Percentiles rank a stretch among this genome's conserved stretches.
These are phyloP conservation scores for Homarus gammarus DNA, from an alignment of 2,888 invertebrate genomes.

Conservation along the genomic window DNA sequence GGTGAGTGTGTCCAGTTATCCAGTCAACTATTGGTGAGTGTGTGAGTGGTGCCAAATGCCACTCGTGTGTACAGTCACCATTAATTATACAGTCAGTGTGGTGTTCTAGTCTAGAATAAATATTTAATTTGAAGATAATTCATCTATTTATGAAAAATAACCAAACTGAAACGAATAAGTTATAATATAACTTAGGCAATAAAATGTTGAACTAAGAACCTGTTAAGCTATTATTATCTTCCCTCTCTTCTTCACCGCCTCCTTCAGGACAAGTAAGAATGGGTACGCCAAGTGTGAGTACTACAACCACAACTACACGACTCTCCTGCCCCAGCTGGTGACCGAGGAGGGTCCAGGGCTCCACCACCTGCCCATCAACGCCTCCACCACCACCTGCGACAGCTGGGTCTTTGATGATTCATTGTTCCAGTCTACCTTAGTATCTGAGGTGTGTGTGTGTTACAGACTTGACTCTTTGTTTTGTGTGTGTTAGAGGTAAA, in stretches of 20 bases:
- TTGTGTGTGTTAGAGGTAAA: not conserved
- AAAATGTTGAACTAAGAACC: no score
- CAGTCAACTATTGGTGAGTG: no score
- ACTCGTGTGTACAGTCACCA: no score
- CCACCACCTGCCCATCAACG: not conserved
- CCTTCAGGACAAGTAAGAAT: constrained; percentile 7
- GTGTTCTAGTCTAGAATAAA: no score
- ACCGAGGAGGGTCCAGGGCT: not conserved
- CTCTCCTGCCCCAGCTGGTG: not conserved
- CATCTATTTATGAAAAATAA: no score
- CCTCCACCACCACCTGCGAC: constrained; percentile 17
- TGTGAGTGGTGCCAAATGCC: no score
- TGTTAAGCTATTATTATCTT: no score
- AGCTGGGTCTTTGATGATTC: constrained; percentile 49
- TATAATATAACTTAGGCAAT: no score
- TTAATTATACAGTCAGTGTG: no score
- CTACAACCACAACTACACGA: constrained; percentile 47
- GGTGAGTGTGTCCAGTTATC: constrained; percentile 31
- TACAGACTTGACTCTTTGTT: no score
- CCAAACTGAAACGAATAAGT: no score
- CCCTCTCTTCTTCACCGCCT: not conserved
- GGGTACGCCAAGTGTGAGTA: constrained; percentile 46
- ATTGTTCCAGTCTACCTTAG: constrained; percentile 38
- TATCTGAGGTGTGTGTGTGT: constrained; percentile 36
- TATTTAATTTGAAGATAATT: no score